Base-by-base conservation (phyloP, 2,797 vertebrate species). In the Sitta carolinensis region DNA sequence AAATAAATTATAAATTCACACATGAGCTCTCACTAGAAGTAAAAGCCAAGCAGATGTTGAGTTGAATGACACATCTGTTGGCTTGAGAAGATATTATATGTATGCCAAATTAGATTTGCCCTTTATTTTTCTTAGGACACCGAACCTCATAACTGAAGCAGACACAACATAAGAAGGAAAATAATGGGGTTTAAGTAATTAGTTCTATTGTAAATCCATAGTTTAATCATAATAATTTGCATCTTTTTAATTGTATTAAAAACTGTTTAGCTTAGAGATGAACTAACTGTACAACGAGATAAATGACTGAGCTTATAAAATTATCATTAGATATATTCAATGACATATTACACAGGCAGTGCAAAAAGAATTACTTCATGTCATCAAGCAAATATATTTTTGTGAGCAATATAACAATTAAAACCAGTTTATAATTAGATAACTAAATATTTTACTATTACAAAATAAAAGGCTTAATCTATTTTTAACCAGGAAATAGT, bases 31-130 rank as follows among this genome's bases (percentile, higher is more conserved):
- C 45, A 66, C 67, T 77, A 68, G 77, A 92, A 94, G 48, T 78
- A 84, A 95, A 94, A 92, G 43, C 27, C 63, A 96, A 93, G 55
- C 94, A 97, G 96, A 96, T 98, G 95, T 96, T 96, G 43, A 83
- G 23, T 82, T 96, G 74, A 96, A 96, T 92, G 93, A 95, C 84
- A 95, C 97, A 97, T 97, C 95, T 97, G 89, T 82, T 96, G 93
- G 55, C 62, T 94, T 91, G 62, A 95, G 76, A 94, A 93, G 32
- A 95, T 94, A 95, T 92, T 77, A 87, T 77, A 54, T 40, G 26
- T 87, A 72, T 95, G 69, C 36, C 90, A 94, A 96, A 95, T 85
- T 97, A 45, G 70, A 93, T 87, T 89, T 93, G 23, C 30, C 76
- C 45, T 83, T 97, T 92, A 93, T 93, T 96, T 95, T 96, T 94